Conservation (phyloP, 2,113 vertebrate species). For the Sapayoa aenigma region DNA sequence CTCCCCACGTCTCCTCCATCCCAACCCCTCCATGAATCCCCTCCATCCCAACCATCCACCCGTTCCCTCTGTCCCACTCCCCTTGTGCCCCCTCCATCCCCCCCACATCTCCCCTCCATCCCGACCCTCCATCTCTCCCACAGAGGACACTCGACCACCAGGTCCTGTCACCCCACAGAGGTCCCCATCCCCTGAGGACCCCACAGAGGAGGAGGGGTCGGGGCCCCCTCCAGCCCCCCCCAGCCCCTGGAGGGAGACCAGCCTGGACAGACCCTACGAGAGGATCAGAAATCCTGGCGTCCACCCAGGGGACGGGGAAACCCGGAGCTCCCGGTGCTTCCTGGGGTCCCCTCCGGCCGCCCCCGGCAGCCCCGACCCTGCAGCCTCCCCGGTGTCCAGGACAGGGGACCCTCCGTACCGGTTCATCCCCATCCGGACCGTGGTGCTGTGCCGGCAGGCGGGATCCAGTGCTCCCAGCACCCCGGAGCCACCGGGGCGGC, state of each 20-base stretch:
- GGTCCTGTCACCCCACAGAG: not conserved
- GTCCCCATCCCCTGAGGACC: not conserved
- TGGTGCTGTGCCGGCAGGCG: not conserved
- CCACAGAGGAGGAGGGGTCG: rapidly evolving
- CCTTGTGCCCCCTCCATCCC: not conserved
- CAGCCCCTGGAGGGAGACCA: not conserved
- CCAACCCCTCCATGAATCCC: not conserved
- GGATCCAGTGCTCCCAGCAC: constrained; percentile 6
- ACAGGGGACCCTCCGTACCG: not conserved
- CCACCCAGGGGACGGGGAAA: not conserved
- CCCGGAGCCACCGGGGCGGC: not conserved
- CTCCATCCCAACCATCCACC: not conserved
- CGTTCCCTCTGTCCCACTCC: not conserved
- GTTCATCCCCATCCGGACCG: not conserved
- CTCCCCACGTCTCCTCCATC: not conserved
- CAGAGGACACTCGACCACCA: not conserved
- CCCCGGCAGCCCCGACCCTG: rapidly evolving
- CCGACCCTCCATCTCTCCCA: not conserved
- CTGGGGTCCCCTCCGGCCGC: rapidly evolving
- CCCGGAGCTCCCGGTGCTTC: not conserved
- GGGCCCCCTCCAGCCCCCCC: rapidly evolving
- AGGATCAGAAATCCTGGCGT: not conserved
- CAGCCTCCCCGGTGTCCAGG: not conserved
- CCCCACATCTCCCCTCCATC: not conserved
- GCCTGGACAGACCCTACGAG: not conserved